A percentile compares a stretch with the other conserved stretches of the same genome.
Evolutionary conservation across 2,888 invertebrate genomes (phyloP).

Genomic region (Rhogogaster chlorosoma): DNA sequence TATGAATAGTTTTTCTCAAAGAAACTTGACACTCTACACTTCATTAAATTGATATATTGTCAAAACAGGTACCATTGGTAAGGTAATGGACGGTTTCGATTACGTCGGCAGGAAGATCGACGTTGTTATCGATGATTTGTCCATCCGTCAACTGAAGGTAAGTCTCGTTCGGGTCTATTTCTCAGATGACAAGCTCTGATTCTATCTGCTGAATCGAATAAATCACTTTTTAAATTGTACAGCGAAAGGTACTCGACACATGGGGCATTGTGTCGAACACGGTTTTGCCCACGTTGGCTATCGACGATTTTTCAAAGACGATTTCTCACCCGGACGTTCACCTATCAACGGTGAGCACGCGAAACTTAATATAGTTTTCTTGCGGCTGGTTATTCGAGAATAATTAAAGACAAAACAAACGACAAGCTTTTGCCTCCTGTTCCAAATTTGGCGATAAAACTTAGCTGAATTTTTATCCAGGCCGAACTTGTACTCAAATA

Average conservation of each 20-base stretch:
- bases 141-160: constrained; percentile 55
- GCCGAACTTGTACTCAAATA: constrained; percentile 67
- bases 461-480: constrained; percentile 56
- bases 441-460: background rate
- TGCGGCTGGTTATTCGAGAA: background rate
- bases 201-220: background rate
- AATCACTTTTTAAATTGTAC: background rate
- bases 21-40: constrained; percentile 9
- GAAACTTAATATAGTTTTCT: background rate
- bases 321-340: constrained; percentile 69
- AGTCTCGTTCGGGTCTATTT: constrained; percentile 42
- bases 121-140: constrained; percentile 64
- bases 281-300: constrained; percentile 64
- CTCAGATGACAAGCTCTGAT: background rate
- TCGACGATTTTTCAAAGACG: constrained; percentile 69
- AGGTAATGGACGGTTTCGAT: constrained; percentile 65
- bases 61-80: constrained; percentile 63
- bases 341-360: constrained; percentile 64
- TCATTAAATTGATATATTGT: background rate
- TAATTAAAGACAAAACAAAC: constrained; percentile 9
- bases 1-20: constrained; percentile 55
- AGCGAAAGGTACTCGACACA: constrained; percentile 66
- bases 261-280: constrained; percentile 66
- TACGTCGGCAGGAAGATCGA: constrained; percentile 64
- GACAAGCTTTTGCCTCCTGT: background rate